Conservation (phyloP, 2,888 invertebrate genomes). For the Sarcophaga caerulescens region DNA sequence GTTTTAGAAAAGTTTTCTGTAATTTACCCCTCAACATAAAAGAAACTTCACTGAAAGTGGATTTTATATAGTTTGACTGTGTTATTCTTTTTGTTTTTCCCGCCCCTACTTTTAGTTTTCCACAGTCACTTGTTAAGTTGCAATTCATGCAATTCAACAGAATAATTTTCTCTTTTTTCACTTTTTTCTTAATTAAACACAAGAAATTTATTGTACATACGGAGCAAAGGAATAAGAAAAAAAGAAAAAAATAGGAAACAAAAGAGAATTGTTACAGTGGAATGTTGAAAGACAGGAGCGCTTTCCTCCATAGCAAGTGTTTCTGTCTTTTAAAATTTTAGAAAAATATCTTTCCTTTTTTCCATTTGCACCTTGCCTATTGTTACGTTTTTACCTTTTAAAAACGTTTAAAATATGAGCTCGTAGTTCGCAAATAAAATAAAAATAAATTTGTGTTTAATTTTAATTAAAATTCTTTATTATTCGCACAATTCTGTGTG, state of each 20-base stretch:
- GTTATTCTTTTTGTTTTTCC: background rate
- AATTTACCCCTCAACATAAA: background rate
- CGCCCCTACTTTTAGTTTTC: conserved; percentile 9
- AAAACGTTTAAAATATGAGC: too few species aligned
- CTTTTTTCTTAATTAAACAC: conserved; percentile 59
- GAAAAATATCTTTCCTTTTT: background rate
- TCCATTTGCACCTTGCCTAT: background rate
- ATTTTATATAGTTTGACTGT: conserved; percentile 35
- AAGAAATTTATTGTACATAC: conserved; percentile 7
- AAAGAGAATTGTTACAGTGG: background rate
- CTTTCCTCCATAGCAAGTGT: too few species aligned
- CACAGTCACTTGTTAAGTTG: conserved; percentile 59
- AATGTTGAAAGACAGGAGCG: too few species aligned
- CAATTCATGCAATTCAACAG: conserved; percentile 61
- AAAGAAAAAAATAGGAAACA: too few species aligned
- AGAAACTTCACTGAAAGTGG: conserved; percentile 10
- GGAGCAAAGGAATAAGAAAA: too few species aligned
- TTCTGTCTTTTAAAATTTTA: too few species aligned
- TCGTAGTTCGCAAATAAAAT: too few species aligned
- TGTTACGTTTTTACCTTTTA: too few species aligned
- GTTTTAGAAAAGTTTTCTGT: conserved; percentile 6
- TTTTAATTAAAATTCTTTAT: too few species aligned
- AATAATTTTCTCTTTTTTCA: background rate
- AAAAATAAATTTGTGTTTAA: too few species aligned
- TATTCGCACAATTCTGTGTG: too few species aligned